Percentiles rank a stretch among this genome's conserved stretches.
phyloP scores from a whole-genome alignment of 2,888 invertebrate species.

The Tuberolachnus salignus region DNA sequence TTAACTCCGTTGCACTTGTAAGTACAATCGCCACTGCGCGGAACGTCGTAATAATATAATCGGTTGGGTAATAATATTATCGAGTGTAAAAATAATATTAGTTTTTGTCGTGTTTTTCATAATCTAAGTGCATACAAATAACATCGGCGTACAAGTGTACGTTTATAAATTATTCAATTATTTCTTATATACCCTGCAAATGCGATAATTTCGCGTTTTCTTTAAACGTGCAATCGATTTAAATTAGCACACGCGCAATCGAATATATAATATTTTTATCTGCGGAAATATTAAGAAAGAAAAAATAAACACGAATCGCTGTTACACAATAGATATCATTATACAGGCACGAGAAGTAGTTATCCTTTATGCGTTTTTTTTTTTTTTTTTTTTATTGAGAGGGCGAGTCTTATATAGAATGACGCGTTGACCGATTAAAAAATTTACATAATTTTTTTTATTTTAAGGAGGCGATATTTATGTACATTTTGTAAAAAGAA shows the following conservation, averaged over 20 bases:
- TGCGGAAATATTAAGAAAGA: not conserved
- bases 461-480: too few relatives aligned
- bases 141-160: too few relatives aligned
- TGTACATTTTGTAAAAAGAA: too few relatives aligned
- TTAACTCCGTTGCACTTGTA: too few relatives aligned
- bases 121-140: too few relatives aligned
- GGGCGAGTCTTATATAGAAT: not conserved
- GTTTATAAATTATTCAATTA: too few relatives aligned
- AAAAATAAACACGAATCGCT: not conserved
- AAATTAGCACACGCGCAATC: not conserved
- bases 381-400: not conserved
- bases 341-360: slow-evolving; percentile 2
- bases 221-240: slow-evolving; percentile 9
- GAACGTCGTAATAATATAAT: too few relatives aligned
- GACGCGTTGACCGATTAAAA: not conserved
- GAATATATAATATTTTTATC: slow-evolving; percentile 1
- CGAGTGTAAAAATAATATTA: too few relatives aligned
- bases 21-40: too few relatives aligned
- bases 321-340: not conserved
- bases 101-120: too few relatives aligned
- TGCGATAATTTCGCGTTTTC: not conserved
- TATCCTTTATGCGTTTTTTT: slow-evolving; percentile 24
- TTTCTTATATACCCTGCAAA: too few relatives aligned
- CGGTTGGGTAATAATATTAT: too few relatives aligned
- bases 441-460: not conserved